Base-by-base conservation (phyloP, 2,113 vertebrate species). In the Chloropsis cyanopogon region DNA sequence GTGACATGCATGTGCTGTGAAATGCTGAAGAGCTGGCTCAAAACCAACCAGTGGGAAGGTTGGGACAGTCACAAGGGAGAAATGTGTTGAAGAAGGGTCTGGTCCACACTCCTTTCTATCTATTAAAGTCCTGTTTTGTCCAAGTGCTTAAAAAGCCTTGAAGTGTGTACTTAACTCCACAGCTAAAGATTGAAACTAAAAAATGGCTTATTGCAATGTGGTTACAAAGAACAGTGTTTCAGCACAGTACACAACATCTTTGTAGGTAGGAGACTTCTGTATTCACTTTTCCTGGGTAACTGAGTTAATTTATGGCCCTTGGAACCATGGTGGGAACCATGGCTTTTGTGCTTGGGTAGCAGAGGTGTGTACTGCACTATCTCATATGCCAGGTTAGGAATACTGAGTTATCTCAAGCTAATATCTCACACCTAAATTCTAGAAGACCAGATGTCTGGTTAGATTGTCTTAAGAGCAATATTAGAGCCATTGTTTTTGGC, bases 271-370 rank as follows among this genome's bases (percentile, higher is more conserved):
- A 66, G 49, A 20, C 29, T 49, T 60, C 5, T 22, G 16, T 49
- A 13, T n/a, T 88, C 12, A 2, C 33, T 63, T 54, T 28, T 69
- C 6, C 1, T 3, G 0, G 29, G 5, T 25, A 59, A 18, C 12
- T 49, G n/a, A 9, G 19, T 79, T 64, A 37, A 42, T 39, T 63
- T 41, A 2, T 20, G 33, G 29, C 18, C n/a, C 78, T 70, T 60
- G 16, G 20, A 71, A 56, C n/a, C 33, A 0, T 12, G 39, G 11
- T 52, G 56, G 56, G 70, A 64, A 11, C n/a, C 4, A 1, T 37
- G 52, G 15, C 35, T 53, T 66, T 75, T 69, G 18, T 82, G 29
- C 37, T 76, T 66, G 52, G 10, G 9, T 33, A 24, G 76, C 73
- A n/a, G 56, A 72, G 29, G 22, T 37, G 37, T 37, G 37, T 37